A percentile compares a stretch with the other conserved stretches of the same genome.
phyloP scores from a whole-genome alignment of 2,113 vertebrate species.

The Ammospiza nelsoni region DNA sequence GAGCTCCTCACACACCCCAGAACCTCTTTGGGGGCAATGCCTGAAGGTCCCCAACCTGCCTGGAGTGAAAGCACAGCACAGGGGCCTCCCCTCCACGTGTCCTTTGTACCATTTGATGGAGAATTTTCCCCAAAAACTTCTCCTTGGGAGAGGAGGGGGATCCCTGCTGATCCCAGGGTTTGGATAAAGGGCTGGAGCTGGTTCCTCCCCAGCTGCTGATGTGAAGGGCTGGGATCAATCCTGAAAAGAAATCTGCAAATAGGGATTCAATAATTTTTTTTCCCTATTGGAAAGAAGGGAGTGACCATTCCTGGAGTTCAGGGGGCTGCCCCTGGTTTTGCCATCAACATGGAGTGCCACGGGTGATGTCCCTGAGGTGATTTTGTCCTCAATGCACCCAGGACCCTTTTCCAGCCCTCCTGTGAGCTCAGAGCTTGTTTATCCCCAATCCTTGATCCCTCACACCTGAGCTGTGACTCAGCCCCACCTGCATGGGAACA shows the following conservation, averaged over 20 bases:
- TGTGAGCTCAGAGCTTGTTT: neutral
- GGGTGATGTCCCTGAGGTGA: neutral
- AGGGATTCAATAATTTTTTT: neutral
- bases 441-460: accelerated
- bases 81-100: accelerated
- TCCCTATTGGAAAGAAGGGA: neutral
- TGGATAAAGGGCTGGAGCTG: neutral
- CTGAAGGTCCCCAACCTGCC: neutral
- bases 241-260: neutral
- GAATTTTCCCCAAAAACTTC: neutral
- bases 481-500: neutral
- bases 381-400: neutral
- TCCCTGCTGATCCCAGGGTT: neutral
- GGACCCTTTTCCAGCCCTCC: neutral
- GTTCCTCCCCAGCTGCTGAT: accelerated
- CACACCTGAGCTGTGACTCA: neutral
- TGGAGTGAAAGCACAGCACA: accelerated
- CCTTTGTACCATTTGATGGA: neutral
- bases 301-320: neutral
- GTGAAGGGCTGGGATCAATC: accelerated
- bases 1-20: neutral
- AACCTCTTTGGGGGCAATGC: neutral
- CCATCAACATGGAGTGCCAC: accelerated
- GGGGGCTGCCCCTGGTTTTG: neutral
- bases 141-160: neutral